phyloP scores from a whole-genome alignment of 2,888 invertebrate species.

The Meiosimyza platycephala region DNA sequence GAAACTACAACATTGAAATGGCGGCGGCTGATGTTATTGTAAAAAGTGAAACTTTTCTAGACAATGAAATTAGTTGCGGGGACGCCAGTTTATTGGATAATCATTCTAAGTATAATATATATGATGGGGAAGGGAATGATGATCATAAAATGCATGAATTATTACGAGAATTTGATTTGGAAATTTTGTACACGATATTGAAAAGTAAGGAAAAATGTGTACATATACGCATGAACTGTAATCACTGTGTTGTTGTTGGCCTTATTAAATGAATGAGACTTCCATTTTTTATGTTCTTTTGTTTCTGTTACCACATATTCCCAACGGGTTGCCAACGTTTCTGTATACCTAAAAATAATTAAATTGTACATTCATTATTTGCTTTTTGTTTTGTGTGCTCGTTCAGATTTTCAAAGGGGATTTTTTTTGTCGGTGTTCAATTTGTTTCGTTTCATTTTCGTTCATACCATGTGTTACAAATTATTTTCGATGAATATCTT shows the following conservation, averaged over 20 bases:
- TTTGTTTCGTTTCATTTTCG: no score
- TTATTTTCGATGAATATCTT: no score
- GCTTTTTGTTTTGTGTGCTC: no score
- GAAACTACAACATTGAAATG: not conserved
- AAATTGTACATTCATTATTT: no score
- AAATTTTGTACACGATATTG: constrained; percentile 36
- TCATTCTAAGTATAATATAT: not conserved
- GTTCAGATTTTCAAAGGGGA: no score
- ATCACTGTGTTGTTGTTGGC: not conserved
- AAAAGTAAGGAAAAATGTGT: constrained; percentile 20
- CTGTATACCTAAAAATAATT: no score
- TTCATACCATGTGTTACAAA: no score
- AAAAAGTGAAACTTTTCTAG: constrained; percentile 23
- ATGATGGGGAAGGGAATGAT: constrained; percentile 23
- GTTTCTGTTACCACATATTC: not conserved
- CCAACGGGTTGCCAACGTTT: not conserved
- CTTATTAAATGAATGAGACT: no score
- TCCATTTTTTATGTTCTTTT: not conserved
- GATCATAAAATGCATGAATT: constrained; percentile 32
- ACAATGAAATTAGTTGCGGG: constrained; percentile 2
- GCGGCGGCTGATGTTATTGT: constrained; percentile 14
- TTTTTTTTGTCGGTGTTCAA: no score
- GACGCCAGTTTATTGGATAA: not conserved
- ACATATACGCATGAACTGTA: not conserved
- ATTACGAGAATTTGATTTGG: constrained; percentile 40